phyloP scores from a whole-genome alignment of 1,140 invertebrate species.

The Acromyrmex heyeri region DNA sequence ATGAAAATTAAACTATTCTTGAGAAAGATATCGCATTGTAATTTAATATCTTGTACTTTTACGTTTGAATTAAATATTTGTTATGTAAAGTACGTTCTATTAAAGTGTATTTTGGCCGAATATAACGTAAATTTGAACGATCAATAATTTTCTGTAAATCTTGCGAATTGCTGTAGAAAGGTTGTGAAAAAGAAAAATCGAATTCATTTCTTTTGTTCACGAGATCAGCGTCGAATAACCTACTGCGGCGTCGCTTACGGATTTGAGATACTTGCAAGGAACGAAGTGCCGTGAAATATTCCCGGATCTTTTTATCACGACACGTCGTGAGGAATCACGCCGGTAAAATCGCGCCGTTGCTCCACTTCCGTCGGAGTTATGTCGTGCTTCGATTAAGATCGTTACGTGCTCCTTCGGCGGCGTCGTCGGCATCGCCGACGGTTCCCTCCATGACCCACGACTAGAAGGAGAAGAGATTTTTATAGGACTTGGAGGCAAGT shows the following conservation, averaged over 20 bases:
- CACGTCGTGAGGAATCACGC: slow-evolving; percentile 39
- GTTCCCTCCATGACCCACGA: neutral
- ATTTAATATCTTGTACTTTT: neutral
- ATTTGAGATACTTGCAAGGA: slow-evolving; percentile 28
- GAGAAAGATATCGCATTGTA: neutral
- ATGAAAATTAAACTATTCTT: neutral
- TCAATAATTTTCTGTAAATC: neutral
- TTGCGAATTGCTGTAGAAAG: neutral
- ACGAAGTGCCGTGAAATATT: slow-evolving; percentile 34
- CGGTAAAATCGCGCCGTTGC: slow-evolving; percentile 40
- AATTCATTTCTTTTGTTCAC: slow-evolving; percentile 6
- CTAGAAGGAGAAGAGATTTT: slow-evolving; percentile 30
- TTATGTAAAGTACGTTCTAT: neutral
- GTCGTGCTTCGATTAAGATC: slow-evolving; percentile 65
- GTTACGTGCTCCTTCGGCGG: slow-evolving; percentile 51
- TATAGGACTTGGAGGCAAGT: slow-evolving; percentile 47
- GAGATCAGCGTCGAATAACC: slow-evolving; percentile 10
- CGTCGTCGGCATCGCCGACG: neutral
- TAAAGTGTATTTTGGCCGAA: neutral
- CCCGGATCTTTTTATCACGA: slow-evolving; percentile 34
- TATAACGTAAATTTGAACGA: neutral
- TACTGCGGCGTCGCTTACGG: slow-evolving; percentile 17
- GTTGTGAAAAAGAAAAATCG: slow-evolving; percentile 24
- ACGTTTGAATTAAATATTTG: neutral
- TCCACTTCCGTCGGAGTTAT: slow-evolving; percentile 45